Percentiles rank a stretch among this genome's conserved stretches.
Evolutionary conservation across 2,888 invertebrate genomes (phyloP).

Genomic region (Sphaerophoria rueppellii): DNA sequence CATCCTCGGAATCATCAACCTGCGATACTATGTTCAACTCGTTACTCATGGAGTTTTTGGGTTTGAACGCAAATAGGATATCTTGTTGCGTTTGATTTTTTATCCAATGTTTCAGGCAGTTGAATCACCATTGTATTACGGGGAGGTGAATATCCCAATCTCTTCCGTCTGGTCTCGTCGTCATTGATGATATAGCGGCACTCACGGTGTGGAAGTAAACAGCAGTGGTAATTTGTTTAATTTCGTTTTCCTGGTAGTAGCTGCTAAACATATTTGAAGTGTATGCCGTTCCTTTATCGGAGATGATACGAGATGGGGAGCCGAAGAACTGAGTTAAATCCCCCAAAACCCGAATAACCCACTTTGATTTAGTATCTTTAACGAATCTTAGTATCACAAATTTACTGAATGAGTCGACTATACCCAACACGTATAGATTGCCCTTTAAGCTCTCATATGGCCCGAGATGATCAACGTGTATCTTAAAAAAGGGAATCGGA

Average conservation of each 20-base stretch:
- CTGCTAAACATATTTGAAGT: conserved; percentile 63
- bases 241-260: conserved; percentile 55
- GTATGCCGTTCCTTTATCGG: conserved; percentile 72
- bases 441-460: no score
- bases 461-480: conserved; percentile 32
- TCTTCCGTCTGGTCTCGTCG: conserved; percentile 25
- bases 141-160: conserved; percentile 42
- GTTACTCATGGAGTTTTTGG: background rate
- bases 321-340: conserved; percentile 64
- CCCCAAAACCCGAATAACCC: conserved; percentile 30
- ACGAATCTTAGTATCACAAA: conserved; percentile 38
- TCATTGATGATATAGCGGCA: conserved; percentile 41
- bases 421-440: conserved; percentile 25
- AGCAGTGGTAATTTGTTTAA: conserved; percentile 51
- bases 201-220: conserved; percentile 55
- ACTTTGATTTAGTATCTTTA: conserved; percentile 38
- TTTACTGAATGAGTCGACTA: conserved; percentile 51
- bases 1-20: background rate
- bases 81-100: conserved; percentile 36
- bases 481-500: conserved; percentile 28
- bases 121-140: conserved; percentile 48
- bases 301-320: conserved; percentile 52
- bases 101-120: conserved; percentile 16
- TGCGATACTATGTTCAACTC: background rate
- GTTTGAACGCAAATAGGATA: conserved; percentile 40